Base-by-base conservation (phyloP, 2,797 vertebrate genomes). In the Prunella strophiata region DNA sequence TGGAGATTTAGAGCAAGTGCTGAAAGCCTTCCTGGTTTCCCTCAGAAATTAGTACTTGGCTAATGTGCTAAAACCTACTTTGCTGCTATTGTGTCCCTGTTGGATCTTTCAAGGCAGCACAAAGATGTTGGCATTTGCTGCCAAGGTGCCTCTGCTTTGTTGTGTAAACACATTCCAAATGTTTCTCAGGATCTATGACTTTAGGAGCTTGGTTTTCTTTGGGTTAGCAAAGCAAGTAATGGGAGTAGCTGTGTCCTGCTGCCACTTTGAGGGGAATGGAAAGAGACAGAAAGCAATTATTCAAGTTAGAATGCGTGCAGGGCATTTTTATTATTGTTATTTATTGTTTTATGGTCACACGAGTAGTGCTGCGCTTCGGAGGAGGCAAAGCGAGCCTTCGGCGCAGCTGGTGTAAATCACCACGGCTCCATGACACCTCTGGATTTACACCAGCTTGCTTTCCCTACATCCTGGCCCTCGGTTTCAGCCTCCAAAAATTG, bases 241-340 rank as follows among this genome's bases (percentile, higher is more conserved):
- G 54, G 82, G 72, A 93, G 50, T 85, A 65, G 27, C 68, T 87
- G 57, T 40, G 15, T 88, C 68, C 93, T 85, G 52, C 55, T 92
- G 94, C 72, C 82, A 83, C 68, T 93, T 67, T 71, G 72, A 85
- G 42, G 10, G 18, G 61, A 83, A 83, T 83, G 26, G 58, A 89
- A 88, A 80, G 48, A 93, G 87, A 77, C 87, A 85, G 75, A 92
- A 83, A 85, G 48, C 61, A 93, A 95, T 94, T 94, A 94, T 67
- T 93, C 74, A 89, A 93, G 91, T 73, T 20, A 45, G 68, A 80
- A 93, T 61, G 43, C 1, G 7, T 63, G 38, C 72, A 61, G 61
- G 79, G 40, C 38, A 80, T 68, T 95, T 92, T 94, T 87, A 92
- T 94, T 91, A 42, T 85, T 59, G 57, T 93, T 96, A 93, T 85